A percentile compares a stretch with the other conserved stretches of the same genome.
Conservation (phyloP, 2,113 vertebrate genomes). For the Tympanuchus pallidicinctus region DNA sequence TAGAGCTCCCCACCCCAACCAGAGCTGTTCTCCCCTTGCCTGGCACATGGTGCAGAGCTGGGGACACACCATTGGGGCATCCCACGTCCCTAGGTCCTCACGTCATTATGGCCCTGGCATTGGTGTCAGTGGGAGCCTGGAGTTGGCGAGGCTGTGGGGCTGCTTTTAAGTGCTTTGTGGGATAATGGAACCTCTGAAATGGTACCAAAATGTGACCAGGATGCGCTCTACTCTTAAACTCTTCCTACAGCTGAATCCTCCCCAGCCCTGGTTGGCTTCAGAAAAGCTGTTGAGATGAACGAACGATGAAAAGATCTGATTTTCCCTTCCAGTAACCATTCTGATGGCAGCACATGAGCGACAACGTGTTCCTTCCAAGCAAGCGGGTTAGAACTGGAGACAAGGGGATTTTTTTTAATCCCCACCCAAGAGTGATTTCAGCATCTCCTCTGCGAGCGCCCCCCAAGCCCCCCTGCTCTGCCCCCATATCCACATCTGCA, state of each 20-base stretch:
- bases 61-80: not conserved
- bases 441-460: rapidly evolving
- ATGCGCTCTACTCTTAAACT: rapidly evolving
- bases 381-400: not conserved
- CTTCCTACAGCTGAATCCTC: not conserved
- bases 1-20: not conserved
- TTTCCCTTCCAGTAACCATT: not conserved
- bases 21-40: rapidly evolving
- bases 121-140: not conserved
- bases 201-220: rapidly evolving
- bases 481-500: not conserved
- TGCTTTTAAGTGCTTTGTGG: not conserved
- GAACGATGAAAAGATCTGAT: not conserved
- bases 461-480: not conserved
- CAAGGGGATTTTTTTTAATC: not conserved
- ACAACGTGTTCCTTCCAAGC: not conserved
- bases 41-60: rapidly evolving
- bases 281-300: not conserved
- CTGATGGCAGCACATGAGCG: not conserved
- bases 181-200: rapidly evolving
- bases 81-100: rapidly evolving
- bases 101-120: not conserved
- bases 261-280: rapidly evolving
- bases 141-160: not conserved
- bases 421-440: not conserved